Conservation (phyloP, 1,140 invertebrate genomes). For the Eurosta solidaginis region DNA sequence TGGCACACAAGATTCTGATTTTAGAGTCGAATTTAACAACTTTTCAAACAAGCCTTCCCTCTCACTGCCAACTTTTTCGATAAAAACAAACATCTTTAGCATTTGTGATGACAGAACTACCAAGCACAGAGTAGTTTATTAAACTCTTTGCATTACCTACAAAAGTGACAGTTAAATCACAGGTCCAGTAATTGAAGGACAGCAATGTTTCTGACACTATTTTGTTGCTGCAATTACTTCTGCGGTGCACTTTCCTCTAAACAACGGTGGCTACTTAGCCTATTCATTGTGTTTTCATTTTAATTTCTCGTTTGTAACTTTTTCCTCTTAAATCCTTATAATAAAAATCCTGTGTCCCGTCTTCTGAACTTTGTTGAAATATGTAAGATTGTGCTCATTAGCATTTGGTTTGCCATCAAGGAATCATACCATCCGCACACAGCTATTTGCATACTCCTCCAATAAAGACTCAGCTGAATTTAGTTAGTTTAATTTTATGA, state of each 20-base stretch:
- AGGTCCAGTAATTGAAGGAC: neutral
- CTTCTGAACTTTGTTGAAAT: no score
- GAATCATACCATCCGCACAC: no score
- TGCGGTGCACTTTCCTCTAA: neutral
- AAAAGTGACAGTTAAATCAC: neutral
- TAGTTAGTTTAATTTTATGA: no score
- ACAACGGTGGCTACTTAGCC: no score
- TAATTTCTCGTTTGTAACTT: neutral
- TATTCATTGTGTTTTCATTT: neutral
- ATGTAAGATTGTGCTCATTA: no score
- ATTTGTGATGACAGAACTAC: neutral
- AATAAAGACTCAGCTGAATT: no score
- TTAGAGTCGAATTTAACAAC: no score
- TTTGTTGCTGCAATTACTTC: neutral
- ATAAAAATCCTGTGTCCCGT: no score
- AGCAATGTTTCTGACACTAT: slow-evolving; percentile 1
- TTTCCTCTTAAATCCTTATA: neutral
- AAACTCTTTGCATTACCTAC: slow-evolving; percentile 19
- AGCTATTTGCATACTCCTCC: no score
- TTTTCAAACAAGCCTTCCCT: neutral
- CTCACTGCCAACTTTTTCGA: neutral
- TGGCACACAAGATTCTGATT: no score
- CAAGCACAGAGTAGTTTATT: slow-evolving; percentile 10
- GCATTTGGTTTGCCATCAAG: no score
- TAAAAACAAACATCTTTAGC: neutral